phyloP scores from a whole-genome alignment of 2,888 invertebrate species.

The Drosophila aldrichi region DNA sequence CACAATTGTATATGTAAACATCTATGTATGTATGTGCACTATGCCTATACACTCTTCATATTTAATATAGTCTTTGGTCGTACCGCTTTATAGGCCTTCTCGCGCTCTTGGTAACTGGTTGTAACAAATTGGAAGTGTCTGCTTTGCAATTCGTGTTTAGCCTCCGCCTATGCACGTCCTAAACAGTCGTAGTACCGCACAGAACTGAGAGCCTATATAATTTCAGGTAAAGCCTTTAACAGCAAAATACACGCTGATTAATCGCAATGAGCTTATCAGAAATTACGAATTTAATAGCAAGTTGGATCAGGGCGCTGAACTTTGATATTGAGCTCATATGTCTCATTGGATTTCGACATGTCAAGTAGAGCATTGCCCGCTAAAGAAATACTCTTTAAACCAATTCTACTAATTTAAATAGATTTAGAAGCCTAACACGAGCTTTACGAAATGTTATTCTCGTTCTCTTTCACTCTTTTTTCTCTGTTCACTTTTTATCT shows the following conservation, averaged over 20 bases:
- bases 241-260: constrained; percentile 1
- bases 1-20: neutral
- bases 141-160: constrained; percentile 1
- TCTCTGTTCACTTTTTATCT: neutral
- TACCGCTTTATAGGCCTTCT: neutral
- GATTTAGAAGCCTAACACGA: neutral
- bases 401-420: neutral
- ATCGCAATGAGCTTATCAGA: constrained; percentile 34
- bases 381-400: neutral
- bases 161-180: constrained; percentile 10
- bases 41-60: neutral
- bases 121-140: neutral
- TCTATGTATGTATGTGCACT: neutral
- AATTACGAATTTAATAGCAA: constrained; percentile 12
- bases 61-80: neutral
- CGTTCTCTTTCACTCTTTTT: neutral
- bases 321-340: constrained; percentile 45
- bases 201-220: constrained; percentile 21
- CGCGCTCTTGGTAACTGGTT: neutral
- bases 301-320: constrained; percentile 52
- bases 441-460: neutral
- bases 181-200: neutral
- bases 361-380: neutral
- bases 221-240: constrained; percentile 11
- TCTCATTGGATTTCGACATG: constrained; percentile 6